A percentile compares a stretch with the other conserved stretches of the same genome.
phyloP scores from a whole-genome alignment of 2,113 vertebrate species.

The Atherinomorus stipes region DNA sequence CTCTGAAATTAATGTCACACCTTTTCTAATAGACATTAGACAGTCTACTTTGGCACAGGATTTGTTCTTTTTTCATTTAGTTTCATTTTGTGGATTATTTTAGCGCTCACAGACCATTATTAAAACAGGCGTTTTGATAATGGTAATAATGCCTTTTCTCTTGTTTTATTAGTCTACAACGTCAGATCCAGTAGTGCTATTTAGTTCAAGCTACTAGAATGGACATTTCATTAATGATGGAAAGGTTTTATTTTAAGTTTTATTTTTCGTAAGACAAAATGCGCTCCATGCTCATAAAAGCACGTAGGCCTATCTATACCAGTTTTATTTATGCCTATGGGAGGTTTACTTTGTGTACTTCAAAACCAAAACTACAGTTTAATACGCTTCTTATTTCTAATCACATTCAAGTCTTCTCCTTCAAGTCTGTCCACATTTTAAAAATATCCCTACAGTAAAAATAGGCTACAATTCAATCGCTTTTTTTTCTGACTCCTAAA shows the following conservation, averaged over 20 bases:
- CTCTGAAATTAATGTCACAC: slow-evolving; percentile 44
- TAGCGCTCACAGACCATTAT: slow-evolving; percentile 2
- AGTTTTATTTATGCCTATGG: neutral
- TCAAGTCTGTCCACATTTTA: slow-evolving; percentile 11
- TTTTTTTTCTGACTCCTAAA: neutral
- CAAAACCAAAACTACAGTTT: slow-evolving; percentile 11
- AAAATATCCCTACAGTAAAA: slow-evolving; percentile 8
- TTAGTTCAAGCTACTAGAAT: neutral
- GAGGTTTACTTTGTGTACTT: slow-evolving; percentile 12
- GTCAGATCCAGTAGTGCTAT: neutral
- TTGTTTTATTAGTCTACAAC: neutral
- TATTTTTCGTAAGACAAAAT: neutral
- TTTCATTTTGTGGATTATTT: neutral
- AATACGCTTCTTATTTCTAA: slow-evolving; percentile 6
- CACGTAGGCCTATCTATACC: neutral
- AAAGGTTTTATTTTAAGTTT: slow-evolving; percentile 5
- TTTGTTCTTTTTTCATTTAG: neutral
- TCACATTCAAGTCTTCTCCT: neutral
- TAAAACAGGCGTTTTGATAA: slow-evolving; percentile 3
- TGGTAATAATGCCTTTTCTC: neutral
- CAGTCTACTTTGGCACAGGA: neutral
- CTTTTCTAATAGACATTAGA: neutral
- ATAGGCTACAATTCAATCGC: neutral
- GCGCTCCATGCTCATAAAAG: too few relatives aligned
- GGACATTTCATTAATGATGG: neutral